Conservation (phyloP, 1,140 invertebrate genomes). For the Aporrectodea caliginosa region DNA sequence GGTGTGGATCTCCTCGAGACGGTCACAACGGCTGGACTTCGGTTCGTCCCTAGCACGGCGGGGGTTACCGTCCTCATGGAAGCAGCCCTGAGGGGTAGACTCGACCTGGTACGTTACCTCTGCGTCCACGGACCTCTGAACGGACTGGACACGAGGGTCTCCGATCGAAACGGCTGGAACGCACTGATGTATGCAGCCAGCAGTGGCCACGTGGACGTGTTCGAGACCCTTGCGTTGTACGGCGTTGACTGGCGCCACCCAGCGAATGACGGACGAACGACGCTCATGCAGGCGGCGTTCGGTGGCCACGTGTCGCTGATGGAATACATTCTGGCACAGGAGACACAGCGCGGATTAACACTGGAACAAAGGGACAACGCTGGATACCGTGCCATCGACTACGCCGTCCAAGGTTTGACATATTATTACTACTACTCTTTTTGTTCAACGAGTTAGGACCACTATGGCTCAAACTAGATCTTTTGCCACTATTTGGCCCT, state of each 20-base stretch:
- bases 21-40: slow-evolving; percentile 6
- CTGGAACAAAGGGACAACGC: background rate
- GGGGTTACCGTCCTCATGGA: slow-evolving; percentile 30
- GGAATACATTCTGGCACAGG: slow-evolving; percentile 21
- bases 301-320: slow-evolving; percentile 23
- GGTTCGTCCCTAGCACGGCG: slow-evolving; percentile 4
- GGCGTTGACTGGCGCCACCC: background rate
- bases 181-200: slow-evolving; percentile 29
- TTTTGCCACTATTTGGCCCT: too few species aligned
- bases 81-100: background rate
- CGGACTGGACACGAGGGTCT: slow-evolving; percentile 24
- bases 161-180: slow-evolving; percentile 34
- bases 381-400: too few species aligned
- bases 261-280: slow-evolving; percentile 28
- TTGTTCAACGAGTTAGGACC: too few species aligned
- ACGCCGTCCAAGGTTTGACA: too few species aligned
- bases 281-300: slow-evolving; percentile 34
- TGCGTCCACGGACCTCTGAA: background rate
- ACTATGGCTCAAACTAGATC: too few species aligned
- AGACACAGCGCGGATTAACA: background rate
- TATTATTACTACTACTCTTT: too few species aligned
- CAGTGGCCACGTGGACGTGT: slow-evolving; percentile 26
- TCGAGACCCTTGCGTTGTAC: slow-evolving; percentile 12
- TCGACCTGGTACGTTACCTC: slow-evolving; percentile 10
- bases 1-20: slow-evolving; percentile 24